Evolutionary conservation across 2,113 vertebrate species (phyloP).

Genomic region (Mustelus asterias): DNA sequence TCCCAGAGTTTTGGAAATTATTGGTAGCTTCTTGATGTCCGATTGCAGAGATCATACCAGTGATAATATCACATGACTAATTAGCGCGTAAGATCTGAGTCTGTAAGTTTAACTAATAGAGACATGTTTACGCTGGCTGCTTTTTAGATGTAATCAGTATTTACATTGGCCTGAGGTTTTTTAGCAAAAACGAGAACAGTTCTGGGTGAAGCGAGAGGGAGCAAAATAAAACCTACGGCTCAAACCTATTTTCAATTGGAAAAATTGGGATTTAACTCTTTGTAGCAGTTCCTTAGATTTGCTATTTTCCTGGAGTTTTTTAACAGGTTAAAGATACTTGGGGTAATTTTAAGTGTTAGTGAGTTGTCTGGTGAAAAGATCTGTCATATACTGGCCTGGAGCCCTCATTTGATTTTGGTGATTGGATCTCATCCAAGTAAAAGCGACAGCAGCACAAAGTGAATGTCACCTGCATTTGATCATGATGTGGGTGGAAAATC

Average conservation of each 20-base stretch:
- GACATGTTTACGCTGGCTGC: background rate
- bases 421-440: background rate
- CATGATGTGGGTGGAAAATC: background rate
- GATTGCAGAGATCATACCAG: background rate
- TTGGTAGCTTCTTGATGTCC: background rate
- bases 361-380: background rate
- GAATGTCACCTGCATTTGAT: background rate
- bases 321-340: background rate
- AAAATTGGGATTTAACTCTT: background rate
- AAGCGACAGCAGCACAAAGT: background rate
- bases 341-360: background rate
- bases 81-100: background rate
- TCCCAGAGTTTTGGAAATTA: background rate
- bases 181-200: background rate
- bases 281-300: background rate
- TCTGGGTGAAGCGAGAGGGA: background rate
- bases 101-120: background rate
- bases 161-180: background rate
- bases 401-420: background rate
- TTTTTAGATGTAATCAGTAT: background rate
- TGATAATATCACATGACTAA: slow-evolving; percentile 12
- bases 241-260: background rate
- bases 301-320: background rate
- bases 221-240: background rate
- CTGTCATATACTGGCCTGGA: background rate